Percentiles rank a stretch among this genome's conserved stretches.
These are phyloP conservation scores for Scaptomyza cyrtandrae DNA, from an alignment of 2,888 invertebrate genomes.

Conservation along the genomic window DNA sequence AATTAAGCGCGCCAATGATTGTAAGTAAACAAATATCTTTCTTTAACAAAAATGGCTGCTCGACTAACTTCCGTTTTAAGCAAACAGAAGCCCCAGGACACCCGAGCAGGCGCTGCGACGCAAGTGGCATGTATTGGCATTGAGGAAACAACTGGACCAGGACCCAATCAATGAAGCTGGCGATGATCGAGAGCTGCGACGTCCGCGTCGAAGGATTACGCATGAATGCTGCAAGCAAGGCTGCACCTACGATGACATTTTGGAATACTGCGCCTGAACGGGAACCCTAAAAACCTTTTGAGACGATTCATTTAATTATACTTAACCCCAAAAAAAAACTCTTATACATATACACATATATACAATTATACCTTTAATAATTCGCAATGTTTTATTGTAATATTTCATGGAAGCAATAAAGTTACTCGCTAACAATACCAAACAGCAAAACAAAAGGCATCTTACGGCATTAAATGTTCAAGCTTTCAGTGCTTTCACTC, in stretches of 20 bases:
- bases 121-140: conserved; percentile 42
- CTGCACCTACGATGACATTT: conserved; percentile 69
- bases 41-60: neutral
- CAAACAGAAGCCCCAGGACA: conserved; percentile 25
- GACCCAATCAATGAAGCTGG: conserved; percentile 10
- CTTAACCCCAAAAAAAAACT: conserved; percentile 39
- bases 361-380: conserved; percentile 56
- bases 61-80: conserved; percentile 51
- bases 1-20: conserved; percentile 47
- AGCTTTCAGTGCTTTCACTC: neutral
- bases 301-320: conserved; percentile 62
- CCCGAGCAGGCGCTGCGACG: conserved; percentile 32
- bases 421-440: conserved; percentile 69
- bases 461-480: conserved; percentile 6
- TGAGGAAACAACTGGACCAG: conserved; percentile 38
- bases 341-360: neutral
- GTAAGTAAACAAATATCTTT: conserved; percentile 56
- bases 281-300: conserved; percentile 8
- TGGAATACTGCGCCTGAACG: conserved; percentile 62
- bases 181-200: conserved; percentile 38
- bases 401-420: conserved; percentile 77
- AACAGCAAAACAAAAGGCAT: conserved; percentile 51
- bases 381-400: conserved; percentile 77
- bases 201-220: conserved; percentile 61
- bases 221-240: conserved; percentile 68